Percentiles rank a stretch among this genome's conserved stretches.
These are phyloP conservation scores for Drosophila heteroneura DNA, from an alignment of 2,888 invertebrate genomes.

Conservation along the genomic window DNA sequence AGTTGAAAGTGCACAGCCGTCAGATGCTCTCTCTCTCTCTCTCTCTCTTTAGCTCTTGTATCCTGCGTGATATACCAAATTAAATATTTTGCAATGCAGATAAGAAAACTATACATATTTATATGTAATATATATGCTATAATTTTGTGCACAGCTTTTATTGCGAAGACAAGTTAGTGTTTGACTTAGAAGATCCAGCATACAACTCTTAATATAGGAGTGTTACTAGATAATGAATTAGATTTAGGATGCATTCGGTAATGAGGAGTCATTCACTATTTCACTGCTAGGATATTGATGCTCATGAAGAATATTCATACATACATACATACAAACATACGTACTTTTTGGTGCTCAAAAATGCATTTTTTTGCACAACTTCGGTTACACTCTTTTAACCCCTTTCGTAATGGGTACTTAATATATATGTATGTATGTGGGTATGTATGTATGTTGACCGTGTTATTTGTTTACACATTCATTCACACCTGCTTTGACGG, in stretches of 20 bases:
- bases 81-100: too few species aligned
- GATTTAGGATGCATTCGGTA: too few species aligned
- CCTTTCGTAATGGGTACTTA: background rate
- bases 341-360: background rate
- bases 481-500: conserved; percentile 54
- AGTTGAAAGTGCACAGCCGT: background rate
- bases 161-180: background rate
- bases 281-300: background rate
- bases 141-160: background rate
- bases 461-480: conserved; percentile 71
- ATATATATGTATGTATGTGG: conserved; percentile 10
- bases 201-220: background rate
- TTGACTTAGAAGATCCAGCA: background rate
- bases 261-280: background rate
- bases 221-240: background rate
- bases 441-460: conserved; percentile 40
- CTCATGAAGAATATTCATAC: background rate
- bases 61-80: too few species aligned
- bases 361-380: background rate
- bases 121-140: background rate
- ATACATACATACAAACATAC: background rate
- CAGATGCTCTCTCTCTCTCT: background rate
- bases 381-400: background rate
- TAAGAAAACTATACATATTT: background rate
- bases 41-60: too few species aligned